phyloP scores from a whole-genome alignment of 2,113 vertebrate genomes.

The Paramormyrops kingsleyae region DNA sequence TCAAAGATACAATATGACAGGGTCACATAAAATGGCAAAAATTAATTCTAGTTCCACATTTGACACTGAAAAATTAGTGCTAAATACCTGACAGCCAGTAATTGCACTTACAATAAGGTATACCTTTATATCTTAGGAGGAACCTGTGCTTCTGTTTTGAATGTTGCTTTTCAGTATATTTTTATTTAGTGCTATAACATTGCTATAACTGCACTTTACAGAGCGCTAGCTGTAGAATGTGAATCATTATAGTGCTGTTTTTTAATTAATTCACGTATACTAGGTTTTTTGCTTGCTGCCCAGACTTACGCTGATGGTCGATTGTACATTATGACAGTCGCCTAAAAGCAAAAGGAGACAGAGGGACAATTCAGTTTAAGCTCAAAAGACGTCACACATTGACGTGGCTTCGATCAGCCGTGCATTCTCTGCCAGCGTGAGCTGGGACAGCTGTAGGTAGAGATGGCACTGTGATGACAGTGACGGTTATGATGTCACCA shows the following conservation, averaged over 20 bases:
- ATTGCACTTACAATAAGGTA: background rate
- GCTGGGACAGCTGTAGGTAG: background rate
- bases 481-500: background rate
- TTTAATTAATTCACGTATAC: background rate
- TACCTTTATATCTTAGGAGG: background rate
- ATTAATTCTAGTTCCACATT: background rate
- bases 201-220: background rate
- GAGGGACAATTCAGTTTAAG: background rate
- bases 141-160: too few species aligned
- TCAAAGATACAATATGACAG: background rate
- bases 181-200: background rate
- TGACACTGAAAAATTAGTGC: background rate
- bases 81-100: background rate
- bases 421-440: background rate
- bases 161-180: background rate
- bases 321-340: slow-evolving; percentile 14
- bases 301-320: slow-evolving; percentile 1
- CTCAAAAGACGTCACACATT: background rate
- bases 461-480: background rate
- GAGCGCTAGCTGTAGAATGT: background rate
- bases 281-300: background rate
- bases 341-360: slow-evolving; percentile 12
- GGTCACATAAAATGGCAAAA: background rate
- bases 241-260: background rate
- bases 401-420: background rate